Evolutionary conservation across 2,113 vertebrate species (phyloP).

Genomic region (Polypterus senegalus): DNA sequence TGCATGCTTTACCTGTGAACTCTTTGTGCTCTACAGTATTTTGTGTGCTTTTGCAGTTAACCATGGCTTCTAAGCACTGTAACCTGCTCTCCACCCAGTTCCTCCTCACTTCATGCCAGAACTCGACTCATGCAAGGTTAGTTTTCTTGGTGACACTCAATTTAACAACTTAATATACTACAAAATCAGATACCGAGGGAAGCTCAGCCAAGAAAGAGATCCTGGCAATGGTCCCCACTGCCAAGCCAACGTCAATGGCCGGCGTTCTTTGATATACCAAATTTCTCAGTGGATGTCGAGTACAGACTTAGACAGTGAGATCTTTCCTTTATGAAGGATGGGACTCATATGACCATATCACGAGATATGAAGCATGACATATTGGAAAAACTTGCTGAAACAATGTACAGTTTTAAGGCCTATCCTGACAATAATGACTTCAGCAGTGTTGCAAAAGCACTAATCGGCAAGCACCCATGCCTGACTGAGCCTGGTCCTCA

Average conservation of each 20-base stretch:
- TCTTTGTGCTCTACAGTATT: too few species aligned
- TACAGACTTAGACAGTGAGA: slow-evolving; percentile 11
- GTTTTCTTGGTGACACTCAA: neutral
- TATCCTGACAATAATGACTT: slow-evolving; percentile 12
- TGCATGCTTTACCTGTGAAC: too few species aligned
- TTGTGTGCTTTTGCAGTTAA: too few species aligned
- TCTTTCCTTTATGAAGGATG: slow-evolving; percentile 11
- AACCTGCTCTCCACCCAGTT: too few species aligned
- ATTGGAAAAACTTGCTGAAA: slow-evolving; percentile 9
- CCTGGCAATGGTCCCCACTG: neutral
- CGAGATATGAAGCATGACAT: slow-evolving; percentile 15
- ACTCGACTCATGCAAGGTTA: too few species aligned
- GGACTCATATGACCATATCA: slow-evolving; percentile 10
- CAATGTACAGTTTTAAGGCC: slow-evolving; percentile 10
- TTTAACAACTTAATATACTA: slow-evolving; percentile 1
- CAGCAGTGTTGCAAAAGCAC: slow-evolving; percentile 2
- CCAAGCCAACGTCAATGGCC: neutral
- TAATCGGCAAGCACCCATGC: slow-evolving; percentile 8
- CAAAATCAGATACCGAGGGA: neutral
- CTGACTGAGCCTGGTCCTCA: slow-evolving; percentile 7
- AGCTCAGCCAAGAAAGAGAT: slow-evolving; percentile 7
- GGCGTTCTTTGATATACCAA: slow-evolving; percentile 8
- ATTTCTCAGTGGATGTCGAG: slow-evolving; percentile 11
- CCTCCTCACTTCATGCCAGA: too few species aligned
- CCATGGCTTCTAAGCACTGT: too few species aligned